Base-by-base conservation (phyloP, 2,113 vertebrate genomes). In the Pleuronectes platessa region DNA sequence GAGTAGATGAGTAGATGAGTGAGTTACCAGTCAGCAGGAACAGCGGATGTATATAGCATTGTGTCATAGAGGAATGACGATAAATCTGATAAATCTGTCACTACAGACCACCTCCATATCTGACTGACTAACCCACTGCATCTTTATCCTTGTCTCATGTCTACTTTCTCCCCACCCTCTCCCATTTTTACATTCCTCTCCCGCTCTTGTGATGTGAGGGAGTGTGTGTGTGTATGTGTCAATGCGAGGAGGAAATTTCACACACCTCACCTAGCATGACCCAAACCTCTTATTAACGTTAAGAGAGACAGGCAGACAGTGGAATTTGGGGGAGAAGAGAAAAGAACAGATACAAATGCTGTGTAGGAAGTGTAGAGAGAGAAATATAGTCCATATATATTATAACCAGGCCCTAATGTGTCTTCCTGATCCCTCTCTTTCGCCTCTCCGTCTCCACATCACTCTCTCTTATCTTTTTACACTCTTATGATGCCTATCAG, bases 251-350 rank as follows among this genome's bases (percentile, higher is more conserved):
- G 63, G 26, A 72, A 2, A 85, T 85, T 89, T 88, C 79, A 64
- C 77, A 86, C 81, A 88, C 23, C 76, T 82, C 78, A 79, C 80
- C 71, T 83, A 77, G 82, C 89, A 72, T 87, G 88, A 91, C 76
- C 73, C 82, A 74, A 89, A 68, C 61, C 68, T 72, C 61, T 76
- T 37, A 82, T 72, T 74, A 67, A 71, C 2, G 2, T 26, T 56
- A 27, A 71, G 68, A 56, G 67, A 71, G 55, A 55, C 60, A 18
- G 24, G 26, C 54, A 26, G 63, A 66, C 65, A 8, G 47, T 27
- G 68, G 78, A 81, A 78, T 81, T 71, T 67, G 17, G 20, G 27
- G 17, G 54, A 10, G 6, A 23, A 37, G 40, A 53, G 18, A 12
- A 40, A 18, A 61, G 4, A 8, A 26, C 27, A 49, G 42, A 66